These are phyloP conservation scores for Nymphicus hollandicus DNA, from an alignment of 2,113 vertebrate genomes.

Conservation along the genomic window DNA sequence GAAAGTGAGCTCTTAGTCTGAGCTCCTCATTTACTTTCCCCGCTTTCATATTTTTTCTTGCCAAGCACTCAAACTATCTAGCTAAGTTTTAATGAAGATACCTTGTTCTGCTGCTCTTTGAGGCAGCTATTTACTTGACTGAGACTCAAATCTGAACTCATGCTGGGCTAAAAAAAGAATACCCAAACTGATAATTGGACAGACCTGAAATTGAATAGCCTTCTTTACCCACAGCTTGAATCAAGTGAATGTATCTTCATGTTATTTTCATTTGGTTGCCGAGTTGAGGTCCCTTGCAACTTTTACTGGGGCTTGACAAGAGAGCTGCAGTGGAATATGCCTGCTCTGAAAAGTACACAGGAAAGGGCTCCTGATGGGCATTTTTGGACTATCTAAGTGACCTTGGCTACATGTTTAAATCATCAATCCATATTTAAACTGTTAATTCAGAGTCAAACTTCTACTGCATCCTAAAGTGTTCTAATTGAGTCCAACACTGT, in stretches of 20 bases:
- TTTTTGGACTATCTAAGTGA: neutral
- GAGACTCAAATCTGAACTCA: slow-evolving; percentile 16
- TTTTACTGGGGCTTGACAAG: neutral
- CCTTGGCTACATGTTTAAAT: neutral
- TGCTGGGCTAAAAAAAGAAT: slow-evolving; percentile 41
- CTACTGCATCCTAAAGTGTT: neutral
- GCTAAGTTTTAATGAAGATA: slow-evolving; percentile 67
- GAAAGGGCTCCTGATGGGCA: neutral
- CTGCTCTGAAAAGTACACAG: neutral
- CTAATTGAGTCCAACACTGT: neutral
- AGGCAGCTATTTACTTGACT: slow-evolving; percentile 28
- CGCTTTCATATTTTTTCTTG: neutral
- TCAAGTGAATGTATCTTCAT: neutral
- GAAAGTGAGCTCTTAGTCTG: slow-evolving; percentile 44
- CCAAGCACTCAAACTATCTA: slow-evolving; percentile 22
- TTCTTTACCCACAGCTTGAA: neutral
- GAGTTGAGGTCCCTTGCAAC: neutral
- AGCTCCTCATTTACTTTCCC: slow-evolving; percentile 12
- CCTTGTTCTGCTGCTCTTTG: slow-evolving; percentile 22
- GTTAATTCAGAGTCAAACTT: neutral
- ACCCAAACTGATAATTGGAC: slow-evolving; percentile 22
- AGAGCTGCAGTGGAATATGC: neutral
- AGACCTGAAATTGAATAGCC: neutral
- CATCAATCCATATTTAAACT: neutral
- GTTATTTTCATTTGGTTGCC: slow-evolving; percentile 12